Evolutionary conservation across 1,140 invertebrate genomes (phyloP).

Genomic region (Eriocheir sinensis): DNA sequence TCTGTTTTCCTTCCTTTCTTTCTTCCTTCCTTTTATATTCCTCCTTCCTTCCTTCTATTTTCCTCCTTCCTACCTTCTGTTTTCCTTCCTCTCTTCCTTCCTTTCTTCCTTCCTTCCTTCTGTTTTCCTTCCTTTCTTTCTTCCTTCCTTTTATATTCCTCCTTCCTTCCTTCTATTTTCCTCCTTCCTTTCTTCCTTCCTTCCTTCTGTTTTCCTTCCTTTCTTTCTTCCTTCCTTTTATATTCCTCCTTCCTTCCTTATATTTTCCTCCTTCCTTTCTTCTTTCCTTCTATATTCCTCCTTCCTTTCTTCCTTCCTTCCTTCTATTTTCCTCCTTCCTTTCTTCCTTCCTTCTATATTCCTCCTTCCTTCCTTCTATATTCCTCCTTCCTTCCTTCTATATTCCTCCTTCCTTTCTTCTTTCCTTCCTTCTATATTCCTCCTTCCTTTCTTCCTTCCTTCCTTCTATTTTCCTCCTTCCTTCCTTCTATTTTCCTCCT

Average conservation of each 20-base stretch:
- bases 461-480: background rate
- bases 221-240: background rate
- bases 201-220: background rate
- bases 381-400: background rate
- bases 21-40: background rate
- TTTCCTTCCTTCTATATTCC: no score
- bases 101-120: background rate
- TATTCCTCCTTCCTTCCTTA: background rate
- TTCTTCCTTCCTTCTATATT: background rate
- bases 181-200: slow-evolving; percentile 5
- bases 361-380: background rate
- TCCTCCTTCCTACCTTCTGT: background rate
- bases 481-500: no score
- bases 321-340: no score
- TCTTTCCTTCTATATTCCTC: background rate
- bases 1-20: background rate
- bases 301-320: background rate
- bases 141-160: background rate
- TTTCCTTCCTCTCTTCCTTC: slow-evolving; percentile 20
- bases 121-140: no score
- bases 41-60: background rate
- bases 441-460: background rate
- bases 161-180: background rate
- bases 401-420: slow-evolving; percentile 5
- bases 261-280: no score